Conservation (phyloP, 2,888 invertebrate species). For the Tachina fera region DNA sequence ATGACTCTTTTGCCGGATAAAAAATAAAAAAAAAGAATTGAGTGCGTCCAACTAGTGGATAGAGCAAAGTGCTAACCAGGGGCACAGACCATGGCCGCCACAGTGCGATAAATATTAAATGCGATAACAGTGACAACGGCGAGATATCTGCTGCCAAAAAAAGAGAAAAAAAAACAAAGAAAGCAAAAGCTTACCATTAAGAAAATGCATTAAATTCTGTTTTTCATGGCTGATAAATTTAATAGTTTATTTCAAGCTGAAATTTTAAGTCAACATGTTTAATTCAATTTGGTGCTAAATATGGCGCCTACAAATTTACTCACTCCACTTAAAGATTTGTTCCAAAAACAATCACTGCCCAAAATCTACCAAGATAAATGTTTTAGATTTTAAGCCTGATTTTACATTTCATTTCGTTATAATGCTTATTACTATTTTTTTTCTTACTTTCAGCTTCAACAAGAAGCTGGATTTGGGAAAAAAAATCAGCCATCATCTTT, state of each 20-base stretch:
- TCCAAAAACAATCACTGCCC: constrained; percentile 19
- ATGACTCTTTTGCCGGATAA: neutral
- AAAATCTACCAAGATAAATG: constrained; percentile 61
- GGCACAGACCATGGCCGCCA: neutral
- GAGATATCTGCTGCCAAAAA: constrained; percentile 13
- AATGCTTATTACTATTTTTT: neutral
- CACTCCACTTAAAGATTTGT: constrained; percentile 27
- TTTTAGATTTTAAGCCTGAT: constrained; percentile 65
- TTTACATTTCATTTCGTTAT: constrained; percentile 47
- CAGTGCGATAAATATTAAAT: constrained; percentile 46
- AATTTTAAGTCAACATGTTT: constrained; percentile 67
- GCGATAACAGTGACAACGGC: constrained; percentile 33
- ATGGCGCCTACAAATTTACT: constrained; percentile 75
- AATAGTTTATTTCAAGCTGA: constrained; percentile 71
- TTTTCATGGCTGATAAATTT: constrained; percentile 65
- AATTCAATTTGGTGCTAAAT: constrained; percentile 77
- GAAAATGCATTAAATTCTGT: constrained; percentile 48
- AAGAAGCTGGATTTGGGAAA: neutral
- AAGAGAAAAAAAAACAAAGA: neutral
- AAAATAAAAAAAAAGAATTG: neutral
- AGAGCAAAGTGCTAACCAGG: constrained; percentile 21
- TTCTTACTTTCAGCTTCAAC: neutral
- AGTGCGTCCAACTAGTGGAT: constrained; percentile 5
- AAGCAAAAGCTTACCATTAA: constrained; percentile 33
- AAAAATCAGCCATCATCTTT: constrained; percentile 7